Evolutionary conservation across 2,888 invertebrate species (phyloP).

Genomic region (Sepioteuthis lessoniana): DNA sequence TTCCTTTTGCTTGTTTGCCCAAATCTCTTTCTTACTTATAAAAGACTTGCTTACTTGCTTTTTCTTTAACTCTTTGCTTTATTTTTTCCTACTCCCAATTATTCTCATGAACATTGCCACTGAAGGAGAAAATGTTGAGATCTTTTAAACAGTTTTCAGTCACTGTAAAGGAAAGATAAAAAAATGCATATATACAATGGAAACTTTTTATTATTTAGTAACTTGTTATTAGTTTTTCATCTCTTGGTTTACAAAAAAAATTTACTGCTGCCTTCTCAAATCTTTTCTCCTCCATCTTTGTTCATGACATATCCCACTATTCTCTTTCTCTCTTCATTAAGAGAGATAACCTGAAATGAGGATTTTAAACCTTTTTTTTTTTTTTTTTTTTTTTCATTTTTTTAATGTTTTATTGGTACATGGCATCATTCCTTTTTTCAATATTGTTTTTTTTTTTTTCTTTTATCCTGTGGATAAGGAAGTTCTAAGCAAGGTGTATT

Average conservation of each 20-base stretch:
- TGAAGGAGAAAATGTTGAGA: too few relatives aligned
- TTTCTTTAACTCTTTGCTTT: too few relatives aligned
- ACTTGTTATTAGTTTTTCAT: background rate
- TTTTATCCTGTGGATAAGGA: background rate
- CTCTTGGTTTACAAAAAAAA: background rate
- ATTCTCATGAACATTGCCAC: too few relatives aligned
- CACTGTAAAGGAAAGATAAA: too few relatives aligned
- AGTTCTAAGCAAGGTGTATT: conserved; percentile 7
- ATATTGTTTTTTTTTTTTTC: background rate
- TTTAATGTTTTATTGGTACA: background rate
- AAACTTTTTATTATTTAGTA: background rate
- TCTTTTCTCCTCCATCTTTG: background rate
- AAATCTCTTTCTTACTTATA: too few relatives aligned
- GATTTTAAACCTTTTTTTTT: too few relatives aligned
- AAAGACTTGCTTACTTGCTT: too few relatives aligned
- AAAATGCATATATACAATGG: too few relatives aligned
- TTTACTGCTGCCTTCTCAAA: background rate
- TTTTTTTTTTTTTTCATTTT: too few relatives aligned
- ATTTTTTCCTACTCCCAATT: too few relatives aligned
- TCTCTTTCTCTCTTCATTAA: background rate
- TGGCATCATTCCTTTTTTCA: background rate
- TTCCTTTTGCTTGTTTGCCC: too few relatives aligned
- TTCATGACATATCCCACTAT: background rate
- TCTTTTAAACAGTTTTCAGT: too few relatives aligned
- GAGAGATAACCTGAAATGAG: background rate